A percentile compares a stretch with the other conserved stretches of the same genome.
These are phyloP conservation scores for Fissipunctia ypsillon DNA, from an alignment of 2,888 invertebrate genomes.

Conservation along the genomic window DNA sequence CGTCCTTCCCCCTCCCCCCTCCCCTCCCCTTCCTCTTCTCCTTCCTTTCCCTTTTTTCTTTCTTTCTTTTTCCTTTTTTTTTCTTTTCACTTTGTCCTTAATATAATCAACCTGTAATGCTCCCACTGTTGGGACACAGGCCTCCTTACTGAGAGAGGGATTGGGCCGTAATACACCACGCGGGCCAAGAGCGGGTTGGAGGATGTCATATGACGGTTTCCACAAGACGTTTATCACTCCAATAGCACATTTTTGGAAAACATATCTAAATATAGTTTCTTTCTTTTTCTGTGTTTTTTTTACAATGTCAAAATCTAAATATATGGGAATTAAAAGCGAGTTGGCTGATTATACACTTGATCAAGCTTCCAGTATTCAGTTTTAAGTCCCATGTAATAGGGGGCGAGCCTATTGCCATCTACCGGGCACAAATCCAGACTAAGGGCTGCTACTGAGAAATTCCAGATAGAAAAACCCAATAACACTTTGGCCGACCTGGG, in stretches of 20 bases:
- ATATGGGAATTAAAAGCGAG: neutral
- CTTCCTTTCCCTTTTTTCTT: no score
- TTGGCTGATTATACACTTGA: neutral
- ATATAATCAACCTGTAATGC: neutral
- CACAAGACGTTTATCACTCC: neutral
- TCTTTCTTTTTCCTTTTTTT: no score
- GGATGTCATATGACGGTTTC: neutral
- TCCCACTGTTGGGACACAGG: neutral
- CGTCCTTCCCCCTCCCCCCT: no score
- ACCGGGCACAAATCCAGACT: no score
- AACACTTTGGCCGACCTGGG: no score
- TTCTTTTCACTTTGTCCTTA: no score
- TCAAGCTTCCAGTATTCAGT: neutral
- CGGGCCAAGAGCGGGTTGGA: neutral
- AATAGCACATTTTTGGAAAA: neutral
- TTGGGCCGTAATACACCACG: neutral
- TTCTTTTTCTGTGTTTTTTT: neutral
- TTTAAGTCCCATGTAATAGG: no score
- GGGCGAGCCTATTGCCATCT: no score
- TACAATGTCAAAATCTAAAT: neutral
- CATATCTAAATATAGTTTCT: neutral
- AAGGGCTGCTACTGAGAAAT: no score
- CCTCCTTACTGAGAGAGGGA: neutral
- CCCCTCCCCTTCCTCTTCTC: no score
- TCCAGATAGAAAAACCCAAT: no score